Percentiles rank a stretch among this genome's conserved stretches.
These are phyloP conservation scores for Neoitamus cyanurus DNA, from an alignment of 2,888 invertebrate species.

Conservation along the genomic window DNA sequence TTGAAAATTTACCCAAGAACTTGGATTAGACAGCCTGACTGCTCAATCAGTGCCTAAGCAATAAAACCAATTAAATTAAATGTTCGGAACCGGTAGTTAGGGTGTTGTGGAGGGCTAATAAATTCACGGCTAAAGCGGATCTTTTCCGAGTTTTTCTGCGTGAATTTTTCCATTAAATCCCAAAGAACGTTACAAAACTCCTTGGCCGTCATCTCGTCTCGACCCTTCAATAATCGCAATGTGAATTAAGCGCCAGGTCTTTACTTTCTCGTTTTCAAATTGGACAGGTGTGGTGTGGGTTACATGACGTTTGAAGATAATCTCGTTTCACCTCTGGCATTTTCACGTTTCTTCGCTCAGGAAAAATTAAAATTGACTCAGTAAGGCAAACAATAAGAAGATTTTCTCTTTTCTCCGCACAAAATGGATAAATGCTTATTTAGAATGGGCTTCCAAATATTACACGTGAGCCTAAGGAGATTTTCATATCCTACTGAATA, in stretches of 20 bases:
- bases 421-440: not conserved
- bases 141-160: not conserved
- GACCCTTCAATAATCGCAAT: not conserved
- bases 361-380: not conserved
- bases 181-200: not conserved
- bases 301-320: not conserved
- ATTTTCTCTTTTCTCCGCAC: not conserved
- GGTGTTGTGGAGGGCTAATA: not conserved
- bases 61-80: not conserved
- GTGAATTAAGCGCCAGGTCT: not conserved
- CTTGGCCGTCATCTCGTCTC: not conserved
- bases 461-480: not conserved
- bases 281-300: not conserved
- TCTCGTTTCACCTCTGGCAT: not conserved
- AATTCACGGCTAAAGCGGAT: not conserved
- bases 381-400: not conserved
- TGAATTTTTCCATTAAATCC: not conserved
- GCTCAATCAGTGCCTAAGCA: not conserved
- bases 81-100: not conserved
- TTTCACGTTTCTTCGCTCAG: not conserved
- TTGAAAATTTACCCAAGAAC: constrained; percentile 4
- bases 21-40: not conserved
- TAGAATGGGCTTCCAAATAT: not conserved
- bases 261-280: not conserved
- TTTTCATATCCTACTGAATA: not conserved